phyloP scores from a whole-genome alignment of 2,113 vertebrate genomes.

The Alexandromys fortis region DNA sequence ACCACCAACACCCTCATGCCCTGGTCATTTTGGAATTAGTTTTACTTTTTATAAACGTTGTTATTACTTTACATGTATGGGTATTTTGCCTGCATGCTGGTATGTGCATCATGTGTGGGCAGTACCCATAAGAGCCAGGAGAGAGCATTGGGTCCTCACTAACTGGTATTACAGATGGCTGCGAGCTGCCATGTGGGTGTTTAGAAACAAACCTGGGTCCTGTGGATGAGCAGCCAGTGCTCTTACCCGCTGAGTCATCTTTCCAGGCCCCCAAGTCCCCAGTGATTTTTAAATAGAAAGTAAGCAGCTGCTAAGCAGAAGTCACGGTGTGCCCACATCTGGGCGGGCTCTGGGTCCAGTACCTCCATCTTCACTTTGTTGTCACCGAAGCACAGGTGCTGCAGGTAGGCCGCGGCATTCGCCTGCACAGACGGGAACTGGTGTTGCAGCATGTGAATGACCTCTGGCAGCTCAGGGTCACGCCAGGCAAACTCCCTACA shows the following conservation, averaged over 20 bases:
- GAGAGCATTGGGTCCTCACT: background rate
- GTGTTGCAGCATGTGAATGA: conserved; percentile 99
- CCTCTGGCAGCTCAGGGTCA: conserved; percentile 95
- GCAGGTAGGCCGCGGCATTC: conserved; percentile 96
- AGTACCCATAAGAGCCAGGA: background rate
- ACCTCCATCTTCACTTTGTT: conserved; percentile 96
- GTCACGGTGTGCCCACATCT: fast-evolving
- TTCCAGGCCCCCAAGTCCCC: background rate
- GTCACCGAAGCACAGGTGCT: conserved; percentile 98
- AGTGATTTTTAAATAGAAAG: background rate
- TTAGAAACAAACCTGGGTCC: background rate
- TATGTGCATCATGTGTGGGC: background rate
- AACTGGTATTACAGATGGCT: background rate
- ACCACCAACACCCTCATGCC: too few relatives aligned
- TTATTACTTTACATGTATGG: background rate
- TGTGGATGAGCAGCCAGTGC: background rate
- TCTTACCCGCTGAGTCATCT: background rate
- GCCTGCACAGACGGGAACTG: conserved; percentile 98
- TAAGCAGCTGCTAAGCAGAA: background rate
- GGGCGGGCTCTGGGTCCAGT: background rate
- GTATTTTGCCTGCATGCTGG: background rate
- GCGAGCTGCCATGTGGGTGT: background rate
- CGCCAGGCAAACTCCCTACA: conserved; percentile 97
- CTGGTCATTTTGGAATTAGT: background rate
- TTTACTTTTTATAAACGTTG: background rate